Evolutionary conservation across 2,888 invertebrate species (phyloP).

Genomic region (Endomychus coccineus): DNA sequence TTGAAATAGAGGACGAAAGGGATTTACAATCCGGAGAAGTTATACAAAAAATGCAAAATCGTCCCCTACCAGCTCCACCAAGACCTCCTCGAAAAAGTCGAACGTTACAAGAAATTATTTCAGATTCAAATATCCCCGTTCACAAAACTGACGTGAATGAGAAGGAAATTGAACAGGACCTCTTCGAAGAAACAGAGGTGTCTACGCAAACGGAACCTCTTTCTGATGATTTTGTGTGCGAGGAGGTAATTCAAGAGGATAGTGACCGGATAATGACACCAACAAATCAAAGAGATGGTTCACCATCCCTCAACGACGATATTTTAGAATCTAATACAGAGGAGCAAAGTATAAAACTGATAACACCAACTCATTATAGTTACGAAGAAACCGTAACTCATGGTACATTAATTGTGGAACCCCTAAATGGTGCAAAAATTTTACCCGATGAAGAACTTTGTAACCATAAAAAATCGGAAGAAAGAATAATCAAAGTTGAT

Average conservation of each 20-base stretch:
- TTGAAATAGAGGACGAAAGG: constrained; percentile 56
- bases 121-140: constrained; percentile 34
- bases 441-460: constrained; percentile 32
- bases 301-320: too few species aligned
- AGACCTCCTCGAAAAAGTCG: constrained; percentile 68
- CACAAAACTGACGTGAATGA: constrained; percentile 10
- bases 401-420: constrained; percentile 59
- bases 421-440: constrained; percentile 46
- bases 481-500: constrained; percentile 33
- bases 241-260: constrained; percentile 46
- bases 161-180: constrained; percentile 13
- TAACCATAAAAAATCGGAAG: constrained; percentile 19
- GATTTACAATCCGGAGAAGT: constrained; percentile 68
- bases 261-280: constrained; percentile 32
- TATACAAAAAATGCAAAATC: constrained; percentile 74
- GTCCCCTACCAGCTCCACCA: constrained; percentile 81
- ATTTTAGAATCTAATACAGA: neutral
- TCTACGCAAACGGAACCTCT: constrained; percentile 82
- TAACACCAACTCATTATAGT: constrained; percentile 38
- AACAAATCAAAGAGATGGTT: constrained; percentile 11
- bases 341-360: neutral
- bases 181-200: constrained; percentile 59
- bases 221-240: constrained; percentile 68
- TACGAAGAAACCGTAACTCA: constrained; percentile 58
- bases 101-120: constrained; percentile 35